Conservation (phyloP, 2,113 vertebrate genomes). For the Myocastor coypus region DNA sequence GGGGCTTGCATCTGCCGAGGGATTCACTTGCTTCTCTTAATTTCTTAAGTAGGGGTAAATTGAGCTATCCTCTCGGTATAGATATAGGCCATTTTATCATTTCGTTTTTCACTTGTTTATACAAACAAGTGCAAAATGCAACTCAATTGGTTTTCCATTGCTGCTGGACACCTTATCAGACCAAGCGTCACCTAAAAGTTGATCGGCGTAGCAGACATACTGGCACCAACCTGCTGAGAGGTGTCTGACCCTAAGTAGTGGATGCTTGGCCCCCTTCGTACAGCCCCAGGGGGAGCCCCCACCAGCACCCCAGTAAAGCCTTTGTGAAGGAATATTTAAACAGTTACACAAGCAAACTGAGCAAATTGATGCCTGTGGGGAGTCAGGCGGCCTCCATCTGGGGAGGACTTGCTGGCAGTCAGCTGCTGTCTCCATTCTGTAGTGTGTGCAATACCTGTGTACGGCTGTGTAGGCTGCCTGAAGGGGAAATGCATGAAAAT, state of each 20-base stretch:
- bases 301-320: neutral
- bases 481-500: neutral
- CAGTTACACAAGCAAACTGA: neutral
- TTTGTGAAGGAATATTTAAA: neutral
- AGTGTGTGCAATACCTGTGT: neutral
- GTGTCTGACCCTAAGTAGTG: neutral
- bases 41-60: neutral
- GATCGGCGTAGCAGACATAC: neutral
- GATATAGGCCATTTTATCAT: neutral
- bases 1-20: neutral
- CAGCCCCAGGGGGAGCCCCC: neutral
- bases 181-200: neutral
- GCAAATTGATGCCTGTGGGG: neutral
- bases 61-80: neutral
- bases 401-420: neutral
- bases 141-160: slow-evolving; percentile 37
- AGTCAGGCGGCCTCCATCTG: fast-evolving
- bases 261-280: neutral
- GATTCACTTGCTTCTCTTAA: neutral
- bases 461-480: neutral
- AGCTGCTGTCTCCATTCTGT: neutral
- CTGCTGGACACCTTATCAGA: neutral
- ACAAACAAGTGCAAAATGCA: neutral
- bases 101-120: slow-evolving; percentile 41
- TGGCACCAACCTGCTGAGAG: neutral